Evolutionary conservation across 2,113 vertebrate species (phyloP).

Genomic region (Chrysemys picta): DNA sequence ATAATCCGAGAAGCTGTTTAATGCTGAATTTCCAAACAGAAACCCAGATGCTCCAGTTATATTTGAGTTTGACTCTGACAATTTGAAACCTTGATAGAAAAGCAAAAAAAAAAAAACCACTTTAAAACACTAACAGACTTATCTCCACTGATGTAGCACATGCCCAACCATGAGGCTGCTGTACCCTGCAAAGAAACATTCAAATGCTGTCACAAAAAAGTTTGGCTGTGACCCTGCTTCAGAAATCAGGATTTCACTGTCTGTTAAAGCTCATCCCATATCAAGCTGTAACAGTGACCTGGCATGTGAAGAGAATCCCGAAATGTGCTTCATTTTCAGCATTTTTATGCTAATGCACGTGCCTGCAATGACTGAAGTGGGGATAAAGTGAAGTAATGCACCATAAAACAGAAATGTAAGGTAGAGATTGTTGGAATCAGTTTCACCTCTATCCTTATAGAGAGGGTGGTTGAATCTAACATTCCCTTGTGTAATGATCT

Average conservation of each 20-base stretch:
- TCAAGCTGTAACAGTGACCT: background rate
- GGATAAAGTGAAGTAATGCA: background rate
- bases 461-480: background rate
- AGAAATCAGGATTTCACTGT: background rate
- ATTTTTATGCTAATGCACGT: rapidly evolving
- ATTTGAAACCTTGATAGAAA: background rate
- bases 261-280: background rate
- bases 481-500: background rate
- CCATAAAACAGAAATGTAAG: background rate
- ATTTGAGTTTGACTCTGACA: background rate
- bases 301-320: background rate
- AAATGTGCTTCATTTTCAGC: background rate
- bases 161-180: background rate
- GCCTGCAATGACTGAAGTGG: background rate
- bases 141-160: background rate
- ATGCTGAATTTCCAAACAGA: background rate
- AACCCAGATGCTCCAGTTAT: background rate
- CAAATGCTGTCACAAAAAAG: background rate
- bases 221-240: background rate
- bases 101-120: background rate
- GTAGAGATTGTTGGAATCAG: background rate
- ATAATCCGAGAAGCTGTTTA: background rate
- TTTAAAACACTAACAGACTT: background rate
- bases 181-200: background rate
- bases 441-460: background rate